Percentiles rank a stretch among this genome's conserved stretches.
These are phyloP conservation scores for Cephalophus harveyi DNA, from an alignment of 2,113 vertebrate species.

Conservation along the genomic window DNA sequence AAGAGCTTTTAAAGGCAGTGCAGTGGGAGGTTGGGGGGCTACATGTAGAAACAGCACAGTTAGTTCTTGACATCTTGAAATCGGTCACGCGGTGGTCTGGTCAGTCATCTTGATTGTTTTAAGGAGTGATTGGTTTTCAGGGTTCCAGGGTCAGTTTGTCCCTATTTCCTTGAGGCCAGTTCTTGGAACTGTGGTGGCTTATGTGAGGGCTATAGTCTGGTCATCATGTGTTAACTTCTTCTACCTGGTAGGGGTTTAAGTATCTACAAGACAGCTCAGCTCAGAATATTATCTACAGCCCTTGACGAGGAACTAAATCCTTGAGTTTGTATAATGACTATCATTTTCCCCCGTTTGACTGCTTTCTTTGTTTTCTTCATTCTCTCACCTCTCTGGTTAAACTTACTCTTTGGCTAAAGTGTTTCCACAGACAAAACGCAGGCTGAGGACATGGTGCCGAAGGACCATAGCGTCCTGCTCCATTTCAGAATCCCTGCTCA, in stretches of 20 bases:
- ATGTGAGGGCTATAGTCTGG: background rate
- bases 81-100: rapidly evolving
- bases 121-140: background rate
- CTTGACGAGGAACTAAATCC: background rate
- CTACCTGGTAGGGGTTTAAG: background rate
- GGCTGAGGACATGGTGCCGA: background rate
- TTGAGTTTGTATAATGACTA: background rate
- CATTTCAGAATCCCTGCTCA: background rate
- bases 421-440: background rate
- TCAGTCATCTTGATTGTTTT: background rate
- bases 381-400: background rate
- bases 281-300: background rate
- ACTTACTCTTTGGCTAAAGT: background rate
- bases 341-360: background rate
- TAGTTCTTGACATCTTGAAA: background rate
- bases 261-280: background rate
- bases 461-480: background rate
- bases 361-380: background rate
- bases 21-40: background rate
- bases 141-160: background rate
- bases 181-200: background rate
- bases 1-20: background rate
- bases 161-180: background rate
- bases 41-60: background rate
- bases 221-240: background rate